A percentile compares a stretch with the other conserved stretches of the same genome.
Evolutionary conservation across 2,113 vertebrate genomes (phyloP).

Genomic region (Daboia siamensis): DNA sequence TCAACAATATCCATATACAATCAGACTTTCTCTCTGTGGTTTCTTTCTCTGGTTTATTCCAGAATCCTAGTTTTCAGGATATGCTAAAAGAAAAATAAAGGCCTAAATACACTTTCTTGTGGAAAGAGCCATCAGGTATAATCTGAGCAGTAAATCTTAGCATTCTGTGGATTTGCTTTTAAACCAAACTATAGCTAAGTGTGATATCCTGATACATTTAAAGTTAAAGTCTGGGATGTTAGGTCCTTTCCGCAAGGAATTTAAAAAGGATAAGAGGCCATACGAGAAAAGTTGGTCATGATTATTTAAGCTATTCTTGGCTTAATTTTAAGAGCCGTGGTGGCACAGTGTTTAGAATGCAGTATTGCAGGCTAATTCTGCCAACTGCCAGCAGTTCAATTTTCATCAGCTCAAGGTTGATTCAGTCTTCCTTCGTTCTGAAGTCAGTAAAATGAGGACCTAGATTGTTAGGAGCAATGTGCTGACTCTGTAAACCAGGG

Average conservation of each 20-base stretch:
- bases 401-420: not conserved
- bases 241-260: not conserved
- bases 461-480: not conserved
- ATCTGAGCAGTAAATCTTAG: not conserved
- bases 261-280: not conserved
- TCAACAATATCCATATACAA: not conserved
- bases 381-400: not conserved
- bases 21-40: not conserved
- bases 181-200: not conserved
- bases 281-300: not conserved
- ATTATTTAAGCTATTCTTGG: not conserved
- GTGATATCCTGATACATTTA: not conserved
- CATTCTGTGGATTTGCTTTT: not conserved
- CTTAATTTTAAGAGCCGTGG: not conserved
- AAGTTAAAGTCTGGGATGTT: not conserved
- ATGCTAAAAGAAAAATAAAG: not conserved
- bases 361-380: not conserved
- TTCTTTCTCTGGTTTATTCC: not conserved
- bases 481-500: not conserved
- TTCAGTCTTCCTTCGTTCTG: not conserved
- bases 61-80: not conserved
- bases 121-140: not conserved
- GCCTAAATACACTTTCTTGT: not conserved
- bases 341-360: not conserved
- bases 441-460: not conserved